phyloP scores from a whole-genome alignment of 2,888 invertebrate species.

The Drosophila pegasa region DNA sequence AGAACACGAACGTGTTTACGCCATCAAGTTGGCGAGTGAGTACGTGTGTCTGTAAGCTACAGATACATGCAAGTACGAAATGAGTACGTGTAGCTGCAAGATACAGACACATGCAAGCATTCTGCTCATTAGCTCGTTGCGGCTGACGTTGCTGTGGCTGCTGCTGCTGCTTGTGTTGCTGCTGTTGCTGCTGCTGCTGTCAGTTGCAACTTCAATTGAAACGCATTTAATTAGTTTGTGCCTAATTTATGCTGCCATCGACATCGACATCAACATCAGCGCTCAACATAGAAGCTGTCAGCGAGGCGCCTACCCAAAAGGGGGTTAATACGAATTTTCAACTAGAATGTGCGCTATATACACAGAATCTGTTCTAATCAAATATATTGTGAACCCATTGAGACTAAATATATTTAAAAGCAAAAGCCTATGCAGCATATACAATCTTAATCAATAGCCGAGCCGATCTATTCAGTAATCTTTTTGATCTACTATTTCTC shows the following conservation, averaged over 20 bases:
- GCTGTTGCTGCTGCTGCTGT: slow-evolving; percentile 30
- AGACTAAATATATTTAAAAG: too few species aligned
- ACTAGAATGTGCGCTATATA: neutral
- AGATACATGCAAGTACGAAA: slow-evolving; percentile 1
- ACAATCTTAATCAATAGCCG: too few species aligned
- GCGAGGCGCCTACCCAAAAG: slow-evolving; percentile 20
- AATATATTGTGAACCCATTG: too few species aligned
- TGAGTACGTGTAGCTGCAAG: slow-evolving; percentile 8
- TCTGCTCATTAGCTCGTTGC: slow-evolving; percentile 46
- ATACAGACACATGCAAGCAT: slow-evolving; percentile 32
- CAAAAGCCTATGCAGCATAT: too few species aligned
- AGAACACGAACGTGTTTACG: slow-evolving; percentile 40
- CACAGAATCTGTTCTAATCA: neutral
- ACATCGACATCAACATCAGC: slow-evolving; percentile 36
- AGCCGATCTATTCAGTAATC: too few species aligned
- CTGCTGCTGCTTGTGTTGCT: neutral
- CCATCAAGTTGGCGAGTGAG: slow-evolving; percentile 17
- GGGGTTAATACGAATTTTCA: neutral
- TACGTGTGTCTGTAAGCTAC: slow-evolving; percentile 41
- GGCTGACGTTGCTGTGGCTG: neutral
- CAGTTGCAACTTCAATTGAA: slow-evolving; percentile 69
- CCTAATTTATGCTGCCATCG: slow-evolving; percentile 71
- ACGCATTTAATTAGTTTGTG: slow-evolving; percentile 75
- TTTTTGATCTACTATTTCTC: too few species aligned
- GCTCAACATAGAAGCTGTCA: slow-evolving; percentile 44